Evolutionary conservation across 2,797 vertebrate species (phyloP), one percentile per base, ranked within the genome.

Genomic region (Tarsius wallacei): DNA sequence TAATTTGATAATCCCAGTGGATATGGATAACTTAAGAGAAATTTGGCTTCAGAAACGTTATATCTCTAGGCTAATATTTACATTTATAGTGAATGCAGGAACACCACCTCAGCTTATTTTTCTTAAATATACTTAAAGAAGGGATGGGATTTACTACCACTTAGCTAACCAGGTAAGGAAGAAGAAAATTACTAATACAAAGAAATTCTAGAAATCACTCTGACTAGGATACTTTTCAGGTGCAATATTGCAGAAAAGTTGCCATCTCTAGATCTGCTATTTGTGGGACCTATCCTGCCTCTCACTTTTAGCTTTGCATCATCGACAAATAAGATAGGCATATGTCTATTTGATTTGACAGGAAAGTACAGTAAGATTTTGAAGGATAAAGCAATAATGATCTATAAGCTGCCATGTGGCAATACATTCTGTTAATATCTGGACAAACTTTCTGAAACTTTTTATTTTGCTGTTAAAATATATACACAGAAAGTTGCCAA

Each of bases 341-440:
- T 83, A 80, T 70, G 93, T 90, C 94, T 94, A 76, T 66, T 85
- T 36, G 15, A 80, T 51, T 93, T 55, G 19, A 87, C 36, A 84
- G 22, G 49, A 68, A 76, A 84, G 16, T 42, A 33, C 10, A 63
- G 22, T 59, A 76, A 90, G 66, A 78, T 47, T 31, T 86, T 84
- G 26, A 92, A 92, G n/a, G 53, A 33, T 36, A 90, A 70, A 84
- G 31, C n/a, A 73, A 70, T 93, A 36, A 76, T 85, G 85, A 92
- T 95, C 15, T 49, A 87, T 83, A 49, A 71, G 22, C 47, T 90
- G 14, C 66, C 24, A 14, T 2, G 17, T 24, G 26, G 15, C 4
- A 86, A 22, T 70, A 86, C 77, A 9, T 49, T 87, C 31, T 64
- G 26, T 64, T 74, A 57, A 36, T 81, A 74, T 68, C 82, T 95